Conservation (phyloP, 2,888 invertebrate genomes). For the Rosalia funebris region DNA sequence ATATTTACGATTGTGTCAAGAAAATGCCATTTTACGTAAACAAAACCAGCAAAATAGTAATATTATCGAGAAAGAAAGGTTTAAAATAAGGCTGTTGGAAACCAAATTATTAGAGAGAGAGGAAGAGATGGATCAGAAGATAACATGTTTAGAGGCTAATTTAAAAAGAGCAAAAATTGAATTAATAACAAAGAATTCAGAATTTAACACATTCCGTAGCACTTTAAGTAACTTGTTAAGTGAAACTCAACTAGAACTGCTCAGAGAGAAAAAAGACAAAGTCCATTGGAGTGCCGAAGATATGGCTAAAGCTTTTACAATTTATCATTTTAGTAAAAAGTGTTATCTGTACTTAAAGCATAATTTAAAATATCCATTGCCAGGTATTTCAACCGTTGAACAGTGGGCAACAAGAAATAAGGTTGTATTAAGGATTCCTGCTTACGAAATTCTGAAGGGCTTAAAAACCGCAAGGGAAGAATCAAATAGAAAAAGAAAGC, state of each 20-base stretch:
- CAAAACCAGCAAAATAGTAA: not conserved
- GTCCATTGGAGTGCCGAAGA: conserved; percentile 31
- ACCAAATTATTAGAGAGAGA: not conserved
- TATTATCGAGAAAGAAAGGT: not conserved
- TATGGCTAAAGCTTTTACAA: conserved; percentile 38
- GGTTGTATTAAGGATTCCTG: not conserved
- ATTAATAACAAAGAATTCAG: not conserved
- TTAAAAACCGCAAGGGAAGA: not conserved
- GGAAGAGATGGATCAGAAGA: not conserved
- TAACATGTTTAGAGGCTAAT: not conserved
- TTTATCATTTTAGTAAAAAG: conserved; percentile 40
- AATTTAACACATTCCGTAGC: not conserved
- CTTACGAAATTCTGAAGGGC: not conserved
- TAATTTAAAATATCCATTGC: conserved; percentile 40
- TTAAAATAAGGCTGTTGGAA: not conserved
- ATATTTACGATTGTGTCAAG: not conserved
- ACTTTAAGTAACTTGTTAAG: not conserved
- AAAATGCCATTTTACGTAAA: not conserved
- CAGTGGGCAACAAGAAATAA: conserved; percentile 34
- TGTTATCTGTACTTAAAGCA: conserved; percentile 38
- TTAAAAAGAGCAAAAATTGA: not conserved
- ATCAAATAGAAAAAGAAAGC: not conserved
- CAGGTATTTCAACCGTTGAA: conserved; percentile 40
- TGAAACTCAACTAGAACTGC: not conserved
- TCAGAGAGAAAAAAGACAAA: not conserved